A percentile compares a stretch with the other conserved stretches of the same genome.
phyloP scores from a whole-genome alignment of 2,797 vertebrate genomes.

The Myoxocephalus aenaeus region DNA sequence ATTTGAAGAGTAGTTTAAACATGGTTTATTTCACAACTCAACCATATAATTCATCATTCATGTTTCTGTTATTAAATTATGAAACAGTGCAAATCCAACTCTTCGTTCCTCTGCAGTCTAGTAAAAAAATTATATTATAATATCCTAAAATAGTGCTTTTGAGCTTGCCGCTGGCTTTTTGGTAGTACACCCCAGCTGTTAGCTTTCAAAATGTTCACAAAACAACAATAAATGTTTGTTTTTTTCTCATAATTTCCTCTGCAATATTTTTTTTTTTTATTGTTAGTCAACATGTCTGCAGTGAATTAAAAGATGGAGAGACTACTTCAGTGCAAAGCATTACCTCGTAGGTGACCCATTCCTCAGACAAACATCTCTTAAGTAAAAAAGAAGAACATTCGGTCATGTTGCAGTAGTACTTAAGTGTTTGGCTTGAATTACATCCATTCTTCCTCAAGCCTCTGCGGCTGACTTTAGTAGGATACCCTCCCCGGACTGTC shows the following conservation, averaged over 20 bases:
- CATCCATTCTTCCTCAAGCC: constrained; percentile 30
- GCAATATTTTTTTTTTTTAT: background rate
- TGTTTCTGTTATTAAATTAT: background rate
- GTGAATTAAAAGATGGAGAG: background rate
- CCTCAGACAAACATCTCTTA: constrained; percentile 12
- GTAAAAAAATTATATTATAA: background rate
- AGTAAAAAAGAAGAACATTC: background rate
- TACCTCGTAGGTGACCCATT: background rate
- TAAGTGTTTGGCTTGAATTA: constrained; percentile 30
- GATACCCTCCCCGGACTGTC: constrained; percentile 44
- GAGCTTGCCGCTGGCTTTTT: background rate
- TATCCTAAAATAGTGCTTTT: background rate
- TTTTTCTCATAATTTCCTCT: background rate
- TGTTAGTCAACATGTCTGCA: background rate
- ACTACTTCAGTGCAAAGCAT: background rate
- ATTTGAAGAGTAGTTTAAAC: background rate
- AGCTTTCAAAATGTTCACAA: background rate
- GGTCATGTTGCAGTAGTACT: background rate
- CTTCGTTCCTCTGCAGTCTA: background rate
- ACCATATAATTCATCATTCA: background rate
- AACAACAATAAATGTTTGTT: background rate
- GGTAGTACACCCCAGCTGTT: background rate
- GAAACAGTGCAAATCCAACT: background rate
- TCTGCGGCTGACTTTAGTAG: constrained; percentile 41
- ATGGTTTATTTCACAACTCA: background rate